A percentile compares a stretch with the other conserved stretches of the same genome.
phyloP scores from a whole-genome alignment of 2,888 invertebrate genomes.

The Rotaria sp. region DNA sequence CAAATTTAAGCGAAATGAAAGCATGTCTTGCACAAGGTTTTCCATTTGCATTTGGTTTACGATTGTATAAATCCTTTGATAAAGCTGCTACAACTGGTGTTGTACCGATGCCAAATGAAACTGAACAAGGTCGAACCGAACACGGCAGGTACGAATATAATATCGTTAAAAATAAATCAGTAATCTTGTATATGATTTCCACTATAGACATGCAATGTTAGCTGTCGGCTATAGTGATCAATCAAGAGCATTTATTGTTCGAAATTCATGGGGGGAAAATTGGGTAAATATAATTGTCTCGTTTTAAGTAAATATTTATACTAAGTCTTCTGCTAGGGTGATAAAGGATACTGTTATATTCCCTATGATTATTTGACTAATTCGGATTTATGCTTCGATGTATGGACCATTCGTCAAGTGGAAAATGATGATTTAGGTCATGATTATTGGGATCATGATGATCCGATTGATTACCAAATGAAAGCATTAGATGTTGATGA shows the following conservation, averaged over 20 bases:
- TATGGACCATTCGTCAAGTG: not conserved
- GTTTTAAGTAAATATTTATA: not conserved
- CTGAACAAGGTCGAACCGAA: not conserved
- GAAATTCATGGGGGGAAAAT: not conserved
- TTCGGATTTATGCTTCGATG: not conserved
- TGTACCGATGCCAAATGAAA: not conserved
- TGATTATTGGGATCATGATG: not conserved
- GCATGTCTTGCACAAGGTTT: constrained; percentile 1
- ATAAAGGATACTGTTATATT: not conserved
- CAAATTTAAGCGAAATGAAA: not conserved
- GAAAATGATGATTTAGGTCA: not conserved
- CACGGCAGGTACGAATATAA: not conserved
- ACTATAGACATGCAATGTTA: not conserved
- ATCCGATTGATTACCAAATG: not conserved
- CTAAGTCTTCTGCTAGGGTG: not conserved
- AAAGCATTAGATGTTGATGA: not conserved
- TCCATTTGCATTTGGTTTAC: not conserved
- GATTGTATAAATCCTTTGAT: not conserved
- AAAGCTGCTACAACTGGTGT: not conserved
- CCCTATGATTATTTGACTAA: not conserved
- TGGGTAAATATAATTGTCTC: not conserved
- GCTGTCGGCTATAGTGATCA: not conserved
- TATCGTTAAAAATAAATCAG: not conserved
- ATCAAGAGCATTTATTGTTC: not conserved
- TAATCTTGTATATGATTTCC: not conserved